phyloP scores from a whole-genome alignment of 2,797 vertebrate genomes.

The Vireo griseus region DNA sequence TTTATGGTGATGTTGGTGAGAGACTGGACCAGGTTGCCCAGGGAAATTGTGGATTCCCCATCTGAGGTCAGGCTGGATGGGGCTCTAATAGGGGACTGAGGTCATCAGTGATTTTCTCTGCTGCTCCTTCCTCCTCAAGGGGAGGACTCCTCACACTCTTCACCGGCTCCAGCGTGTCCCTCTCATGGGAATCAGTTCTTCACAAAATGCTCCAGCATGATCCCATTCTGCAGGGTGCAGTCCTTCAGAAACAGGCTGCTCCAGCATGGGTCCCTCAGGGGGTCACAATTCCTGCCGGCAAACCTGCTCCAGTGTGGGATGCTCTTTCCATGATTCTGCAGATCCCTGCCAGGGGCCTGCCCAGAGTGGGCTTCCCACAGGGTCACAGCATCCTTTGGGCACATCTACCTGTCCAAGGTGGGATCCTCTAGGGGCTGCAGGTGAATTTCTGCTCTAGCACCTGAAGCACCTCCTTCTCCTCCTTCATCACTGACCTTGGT shows the following conservation, averaged over 20 bases:
- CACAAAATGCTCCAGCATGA: not conserved
- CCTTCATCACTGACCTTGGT: accelerated
- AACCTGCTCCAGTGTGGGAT: not conserved
- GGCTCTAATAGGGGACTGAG: not conserved
- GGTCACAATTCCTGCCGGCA: not conserved
- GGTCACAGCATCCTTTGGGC: not conserved
- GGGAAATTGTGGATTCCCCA: not conserved
- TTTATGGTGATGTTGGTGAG: not conserved
- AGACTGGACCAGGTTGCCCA: not conserved
- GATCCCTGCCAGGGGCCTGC: not conserved
- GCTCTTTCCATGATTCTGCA: not conserved
- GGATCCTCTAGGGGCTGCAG: not conserved
- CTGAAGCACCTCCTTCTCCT: not conserved
- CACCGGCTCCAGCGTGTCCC: accelerated
- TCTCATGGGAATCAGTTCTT: not conserved
- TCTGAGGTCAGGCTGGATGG: not conserved
- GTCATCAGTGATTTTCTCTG: not conserved
- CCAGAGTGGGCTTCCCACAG: not conserved
- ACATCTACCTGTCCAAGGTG: accelerated
- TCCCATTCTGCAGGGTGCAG: not conserved
- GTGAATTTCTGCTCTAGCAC: not conserved
- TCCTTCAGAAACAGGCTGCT: not conserved
- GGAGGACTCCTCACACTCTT: not conserved
- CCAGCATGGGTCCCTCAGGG: not conserved
- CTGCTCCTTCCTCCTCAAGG: not conserved